Percentiles rank a stretch among this genome's conserved stretches.
Evolutionary conservation across 2,888 invertebrate species (phyloP).

Genomic region (Pheosia tremula): DNA sequence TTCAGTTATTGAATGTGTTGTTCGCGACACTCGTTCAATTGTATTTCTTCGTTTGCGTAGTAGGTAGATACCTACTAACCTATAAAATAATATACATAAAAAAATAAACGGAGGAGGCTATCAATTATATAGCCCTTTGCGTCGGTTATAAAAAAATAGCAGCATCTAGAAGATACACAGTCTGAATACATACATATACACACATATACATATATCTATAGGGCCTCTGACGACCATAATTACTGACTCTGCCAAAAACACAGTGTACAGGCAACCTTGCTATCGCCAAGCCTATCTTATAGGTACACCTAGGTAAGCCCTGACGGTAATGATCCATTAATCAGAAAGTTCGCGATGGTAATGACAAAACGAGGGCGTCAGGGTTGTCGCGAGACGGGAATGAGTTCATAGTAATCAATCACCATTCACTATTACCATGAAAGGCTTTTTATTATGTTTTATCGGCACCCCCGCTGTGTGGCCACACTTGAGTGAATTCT

Average conservation of each 20-base stretch:
- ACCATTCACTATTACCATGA: neutral
- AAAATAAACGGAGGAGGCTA: too few species aligned
- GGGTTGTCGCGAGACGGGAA: neutral
- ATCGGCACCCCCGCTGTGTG: neutral
- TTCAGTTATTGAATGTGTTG: too few species aligned
- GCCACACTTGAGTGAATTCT: neutral
- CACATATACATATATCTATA: too few species aligned
- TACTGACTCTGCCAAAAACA: neutral
- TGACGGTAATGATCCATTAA: slow-evolving; percentile 2
- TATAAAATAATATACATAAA: too few species aligned
- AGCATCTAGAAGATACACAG: too few species aligned
- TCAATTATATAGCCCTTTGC: too few species aligned
- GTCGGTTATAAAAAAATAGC: too few species aligned
- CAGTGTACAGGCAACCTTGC: neutral
- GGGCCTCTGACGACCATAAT: neutral
- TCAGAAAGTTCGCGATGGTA: neutral
- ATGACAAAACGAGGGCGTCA: neutral
- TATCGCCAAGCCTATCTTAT: neutral
- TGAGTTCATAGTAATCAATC: neutral
- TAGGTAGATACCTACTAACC: too few species aligned
- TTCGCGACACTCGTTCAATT: too few species aligned
- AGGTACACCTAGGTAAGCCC: neutral
- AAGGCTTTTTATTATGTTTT: neutral
- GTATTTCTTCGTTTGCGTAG: too few species aligned
- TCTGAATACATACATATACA: too few species aligned